Evolutionary conservation across 1,140 invertebrate genomes (phyloP).

Genomic region (Apis cerana): DNA sequence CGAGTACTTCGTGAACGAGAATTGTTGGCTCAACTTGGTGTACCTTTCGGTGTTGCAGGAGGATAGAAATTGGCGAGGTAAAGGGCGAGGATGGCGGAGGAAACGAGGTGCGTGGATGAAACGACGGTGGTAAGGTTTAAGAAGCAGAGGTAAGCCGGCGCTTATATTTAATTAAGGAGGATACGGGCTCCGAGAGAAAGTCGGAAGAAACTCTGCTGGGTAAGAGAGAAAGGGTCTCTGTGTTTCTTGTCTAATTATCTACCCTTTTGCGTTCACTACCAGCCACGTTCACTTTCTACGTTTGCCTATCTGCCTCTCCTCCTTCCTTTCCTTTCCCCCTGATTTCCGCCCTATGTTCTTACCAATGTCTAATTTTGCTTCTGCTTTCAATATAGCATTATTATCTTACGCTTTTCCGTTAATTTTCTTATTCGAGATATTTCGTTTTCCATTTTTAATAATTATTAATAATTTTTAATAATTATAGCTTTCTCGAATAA

Average conservation of each 20-base stretch:
- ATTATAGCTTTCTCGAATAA: too few relatives aligned
- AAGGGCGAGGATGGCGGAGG: background rate
- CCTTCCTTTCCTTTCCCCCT: background rate
- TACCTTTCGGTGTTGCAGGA: background rate
- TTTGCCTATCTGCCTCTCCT: conserved; percentile 26
- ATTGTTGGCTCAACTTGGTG: background rate
- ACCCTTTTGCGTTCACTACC: conserved; percentile 55
- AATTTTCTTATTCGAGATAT: background rate
- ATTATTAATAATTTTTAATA: too few relatives aligned
- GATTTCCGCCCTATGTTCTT: conserved; percentile 7
- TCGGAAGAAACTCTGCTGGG: conserved; percentile 21
- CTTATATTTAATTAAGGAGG: conserved; percentile 77
- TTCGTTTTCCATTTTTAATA: too few relatives aligned
- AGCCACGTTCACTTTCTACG: conserved; percentile 63
- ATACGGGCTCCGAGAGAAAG: conserved; percentile 59
- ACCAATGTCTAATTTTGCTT: conserved; percentile 22
- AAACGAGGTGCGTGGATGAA: background rate
- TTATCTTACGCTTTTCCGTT: background rate
- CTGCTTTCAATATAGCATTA: background rate
- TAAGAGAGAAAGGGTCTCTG: conserved; percentile 36
- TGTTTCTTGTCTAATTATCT: conserved; percentile 78
- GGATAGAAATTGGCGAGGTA: background rate
- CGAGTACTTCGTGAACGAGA: background rate
- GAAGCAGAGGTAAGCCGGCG: conserved; percentile 69
- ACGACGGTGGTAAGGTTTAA: conserved; percentile 28